Base-by-base conservation (phyloP, 2,797 vertebrate genomes). In the Galago senegalensis region DNA sequence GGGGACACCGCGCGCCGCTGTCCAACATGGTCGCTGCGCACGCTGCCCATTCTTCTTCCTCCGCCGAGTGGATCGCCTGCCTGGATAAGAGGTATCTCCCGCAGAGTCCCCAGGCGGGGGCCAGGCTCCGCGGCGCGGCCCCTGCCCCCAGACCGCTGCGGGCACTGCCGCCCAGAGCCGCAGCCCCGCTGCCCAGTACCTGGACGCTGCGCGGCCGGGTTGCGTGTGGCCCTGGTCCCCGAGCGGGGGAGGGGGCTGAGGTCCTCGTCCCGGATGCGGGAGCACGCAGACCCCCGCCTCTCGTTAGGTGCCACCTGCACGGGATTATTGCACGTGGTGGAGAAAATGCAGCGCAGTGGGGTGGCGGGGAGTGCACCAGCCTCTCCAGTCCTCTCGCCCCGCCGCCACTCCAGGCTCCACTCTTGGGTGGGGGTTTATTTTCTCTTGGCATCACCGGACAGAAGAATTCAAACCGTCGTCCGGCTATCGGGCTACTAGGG, bases 21-120 rank as follows among this genome's bases (percentile, higher is more conserved):
- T 98, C 97, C 98, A 99, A 99, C 98, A 99, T 99, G 99, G 99
- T 99, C 73, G 99, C 99, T 97, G 99, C 99, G 94, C 99, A 99
- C 98, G 98, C 99, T 93, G 98, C 99, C 92, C 99, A 99, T 98
- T 98, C 99, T 87, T 98, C 99, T 87, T 99, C 99, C 95, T 99
- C 99, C 89, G 98, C 99, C 96, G 99, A 99, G 98, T 99, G 99
- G 99, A 99, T 99, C 97, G 98, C 99, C 96, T 99, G 99, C 98
- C 98, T 99, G 98, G 99, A 99, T 98, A 99, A 99, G 98, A 99
- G 99, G 99, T 99, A 99, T 63, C 91, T 34, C 56, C 21, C 53
- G 14, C 31, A 7, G 86, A 65, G 43, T 75, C 49, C 67, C 40
- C 87, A 10, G 46, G 25, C 13, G 9, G 6, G 4, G 56, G 40